Percentiles rank a stretch among this genome's conserved stretches.
Evolutionary conservation across 1,140 invertebrate genomes (phyloP).

Genomic region (Stratiolaelaps scimitus): DNA sequence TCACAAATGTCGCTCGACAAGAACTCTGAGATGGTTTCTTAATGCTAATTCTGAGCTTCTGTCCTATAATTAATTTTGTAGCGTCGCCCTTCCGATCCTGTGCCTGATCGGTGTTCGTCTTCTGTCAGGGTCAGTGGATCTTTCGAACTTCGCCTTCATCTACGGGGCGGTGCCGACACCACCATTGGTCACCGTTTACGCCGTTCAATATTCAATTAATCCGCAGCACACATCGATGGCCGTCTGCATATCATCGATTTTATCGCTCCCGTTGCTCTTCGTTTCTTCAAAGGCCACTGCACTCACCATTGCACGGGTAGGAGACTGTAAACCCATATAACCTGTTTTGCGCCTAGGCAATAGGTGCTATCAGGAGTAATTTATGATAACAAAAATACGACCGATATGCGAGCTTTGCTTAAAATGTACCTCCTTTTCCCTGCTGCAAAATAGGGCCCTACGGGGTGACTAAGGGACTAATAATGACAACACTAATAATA

Average conservation of each 20-base stretch:
- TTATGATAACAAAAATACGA: too few relatives aligned
- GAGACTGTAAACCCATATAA: too few relatives aligned
- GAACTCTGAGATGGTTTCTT: background rate
- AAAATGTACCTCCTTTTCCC: too few relatives aligned
- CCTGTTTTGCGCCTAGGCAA: too few relatives aligned
- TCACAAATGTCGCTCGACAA: background rate
- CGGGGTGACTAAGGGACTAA: too few relatives aligned
- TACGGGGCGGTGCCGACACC: constrained; percentile 21
- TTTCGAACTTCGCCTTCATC: constrained; percentile 18
- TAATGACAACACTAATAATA: too few relatives aligned
- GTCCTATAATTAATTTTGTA: constrained; percentile 14
- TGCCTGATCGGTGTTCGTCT: constrained; percentile 4
- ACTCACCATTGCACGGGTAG: background rate
- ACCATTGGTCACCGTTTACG: constrained; percentile 15
- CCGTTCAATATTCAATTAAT: background rate
- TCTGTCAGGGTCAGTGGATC: background rate
- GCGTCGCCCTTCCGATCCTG: background rate
- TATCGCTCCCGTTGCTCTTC: constrained; percentile 9
- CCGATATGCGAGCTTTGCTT: too few relatives aligned
- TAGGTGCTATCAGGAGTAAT: too few relatives aligned
- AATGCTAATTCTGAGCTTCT: background rate
- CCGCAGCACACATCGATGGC: constrained; percentile 15
- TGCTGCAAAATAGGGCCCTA: too few relatives aligned
- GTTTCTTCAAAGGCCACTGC: constrained; percentile 7
- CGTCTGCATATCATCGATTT: background rate